Evolutionary conservation across 64 coral and sea anemone species (phyloP), one percentile per base, ranked within the genome.

Genomic region (Porites australiensis): DNA sequence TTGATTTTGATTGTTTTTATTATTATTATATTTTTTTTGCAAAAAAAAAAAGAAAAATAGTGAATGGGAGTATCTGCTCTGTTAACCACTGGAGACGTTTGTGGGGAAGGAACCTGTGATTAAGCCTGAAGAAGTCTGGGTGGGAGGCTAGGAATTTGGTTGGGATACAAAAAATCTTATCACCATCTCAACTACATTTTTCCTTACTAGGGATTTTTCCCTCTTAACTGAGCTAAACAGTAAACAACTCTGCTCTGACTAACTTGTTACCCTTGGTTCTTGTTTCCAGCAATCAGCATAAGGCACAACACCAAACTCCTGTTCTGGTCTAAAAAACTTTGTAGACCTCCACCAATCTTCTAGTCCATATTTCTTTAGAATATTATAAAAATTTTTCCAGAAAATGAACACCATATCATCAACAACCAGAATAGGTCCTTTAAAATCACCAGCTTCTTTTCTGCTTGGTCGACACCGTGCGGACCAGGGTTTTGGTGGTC

Each of bases 361-460:
- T 55, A 97, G 72, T 43, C 70, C 13, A 13, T 88, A 44, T 6
- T 59, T 77, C 58, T 82, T 63, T 13, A 97, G 49, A 23, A 94
- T 10, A 44, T 97, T 76, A 82, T 94, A 97, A 14, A 94, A 74
- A 51, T 50, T 88, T 79, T 97, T 97, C 95, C 95, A 97, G 57
- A 97, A 97, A 3, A 91, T 2, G 12, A 96, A 22, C 11, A 77
- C 88, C 82, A 93, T 80, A 53, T 92, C 87, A 68, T 97, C 69
- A 47, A 90, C 82, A 27, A 77, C 15, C 48, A 70, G 74, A 50
- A 97, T 94, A 18, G 92, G 95, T 13, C 75, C 53, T 58, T 94
- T 72, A 75, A 82, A 97, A 12, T 67, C 68, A 23, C 66, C 73
- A 13, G 92, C 88, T n/a, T 97, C 95, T 44, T 44, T 73, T 52